These are phyloP conservation scores for Melipona quadrifasciata DNA, from an alignment of 1,140 invertebrate species.

Conservation along the genomic window DNA sequence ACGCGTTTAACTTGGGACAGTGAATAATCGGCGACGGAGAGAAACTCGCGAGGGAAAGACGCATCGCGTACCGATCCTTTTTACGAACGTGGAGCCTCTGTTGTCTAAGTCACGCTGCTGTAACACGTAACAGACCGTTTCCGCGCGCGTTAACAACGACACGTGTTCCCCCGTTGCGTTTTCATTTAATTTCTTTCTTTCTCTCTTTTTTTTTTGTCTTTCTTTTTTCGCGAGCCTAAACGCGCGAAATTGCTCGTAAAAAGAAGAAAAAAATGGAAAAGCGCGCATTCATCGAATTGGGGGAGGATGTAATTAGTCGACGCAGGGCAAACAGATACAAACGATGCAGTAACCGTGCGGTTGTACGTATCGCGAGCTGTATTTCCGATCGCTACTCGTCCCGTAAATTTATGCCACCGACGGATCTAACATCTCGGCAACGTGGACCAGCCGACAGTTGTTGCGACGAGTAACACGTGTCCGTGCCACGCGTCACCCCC, in stretches of 20 bases:
- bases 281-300: background rate
- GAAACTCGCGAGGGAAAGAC: constrained; percentile 11
- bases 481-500: constrained; percentile 31
- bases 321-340: background rate
- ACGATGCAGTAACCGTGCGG: background rate
- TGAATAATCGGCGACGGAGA: constrained; percentile 19
- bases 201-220: background rate
- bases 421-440: background rate
- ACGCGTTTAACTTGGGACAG: background rate
- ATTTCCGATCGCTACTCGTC: constrained; percentile 23
- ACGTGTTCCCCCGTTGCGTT: background rate
- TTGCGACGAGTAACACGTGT: constrained; percentile 26
- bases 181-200: background rate
- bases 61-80: constrained; percentile 18
- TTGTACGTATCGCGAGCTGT: background rate
- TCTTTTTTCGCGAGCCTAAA: background rate
- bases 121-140: constrained; percentile 28
- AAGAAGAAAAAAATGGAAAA: background rate
- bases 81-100: constrained; percentile 23
- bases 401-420: background rate
- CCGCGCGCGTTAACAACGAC: constrained; percentile 34
- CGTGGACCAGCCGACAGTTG: constrained; percentile 37
- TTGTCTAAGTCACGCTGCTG: constrained; percentile 44
- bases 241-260: background rate
- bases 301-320: background rate